Evolutionary conservation across 2,797 vertebrate genomes (phyloP).

Genomic region (Setipinna tenuifilis): DNA sequence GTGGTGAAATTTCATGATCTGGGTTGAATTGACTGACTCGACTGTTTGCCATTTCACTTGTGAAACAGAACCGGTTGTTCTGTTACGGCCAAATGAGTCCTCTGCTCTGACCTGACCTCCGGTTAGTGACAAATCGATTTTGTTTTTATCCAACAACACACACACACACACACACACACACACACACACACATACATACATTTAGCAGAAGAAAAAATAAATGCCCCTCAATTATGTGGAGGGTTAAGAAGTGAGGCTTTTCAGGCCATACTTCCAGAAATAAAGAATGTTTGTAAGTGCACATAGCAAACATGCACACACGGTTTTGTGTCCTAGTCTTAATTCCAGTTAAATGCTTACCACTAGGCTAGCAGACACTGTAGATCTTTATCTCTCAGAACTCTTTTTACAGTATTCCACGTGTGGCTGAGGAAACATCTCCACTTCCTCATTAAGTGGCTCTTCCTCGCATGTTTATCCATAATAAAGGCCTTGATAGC

Average conservation of each 20-base stretch:
- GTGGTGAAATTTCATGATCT: neutral
- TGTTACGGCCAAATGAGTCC: neutral
- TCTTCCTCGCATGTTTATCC: neutral
- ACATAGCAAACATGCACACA: no score
- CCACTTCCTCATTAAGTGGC: neutral
- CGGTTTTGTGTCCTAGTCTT: no score
- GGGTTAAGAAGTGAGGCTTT: no score
- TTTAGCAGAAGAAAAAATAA: no score
- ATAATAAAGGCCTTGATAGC: slow-evolving; percentile 2
- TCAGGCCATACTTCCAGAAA: no score
- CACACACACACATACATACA: no score
- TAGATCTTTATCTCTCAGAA: neutral
- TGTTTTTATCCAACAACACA: no score
- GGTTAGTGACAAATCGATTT: neutral
- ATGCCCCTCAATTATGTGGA: no score
- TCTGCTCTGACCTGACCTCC: neutral
- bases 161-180: no score
- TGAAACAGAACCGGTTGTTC: neutral
- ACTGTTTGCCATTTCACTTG: neutral
- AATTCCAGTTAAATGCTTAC: no score
- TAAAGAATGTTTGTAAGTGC: no score
- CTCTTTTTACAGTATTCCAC: neutral
- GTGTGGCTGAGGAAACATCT: neutral
- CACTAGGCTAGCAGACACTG: no score
- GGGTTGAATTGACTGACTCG: slow-evolving; percentile 5